Percentiles rank a stretch among this genome's conserved stretches.
Conservation (phyloP, 2,888 invertebrate species). For the Scaptomyza cyrtandrae region DNA sequence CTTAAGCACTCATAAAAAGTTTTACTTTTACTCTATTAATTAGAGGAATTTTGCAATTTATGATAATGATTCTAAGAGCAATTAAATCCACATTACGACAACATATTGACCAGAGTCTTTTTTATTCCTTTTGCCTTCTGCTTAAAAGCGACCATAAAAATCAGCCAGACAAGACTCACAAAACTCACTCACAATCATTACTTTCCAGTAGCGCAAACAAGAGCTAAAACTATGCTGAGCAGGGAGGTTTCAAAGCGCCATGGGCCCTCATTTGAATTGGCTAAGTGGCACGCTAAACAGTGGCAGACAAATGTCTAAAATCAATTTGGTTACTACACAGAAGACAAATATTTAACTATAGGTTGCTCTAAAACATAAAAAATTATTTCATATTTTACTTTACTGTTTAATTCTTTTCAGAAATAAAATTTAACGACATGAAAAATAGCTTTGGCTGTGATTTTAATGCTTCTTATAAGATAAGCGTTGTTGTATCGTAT, state of each 20-base stretch:
- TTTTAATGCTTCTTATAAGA: not conserved
- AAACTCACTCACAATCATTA: conserved; percentile 68
- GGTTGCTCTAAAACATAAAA: not conserved
- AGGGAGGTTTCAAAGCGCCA: conserved; percentile 37
- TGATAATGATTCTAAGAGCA: conserved; percentile 50
- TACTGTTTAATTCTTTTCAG: too few species aligned
- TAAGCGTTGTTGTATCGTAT: not conserved
- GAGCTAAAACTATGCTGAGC: not conserved
- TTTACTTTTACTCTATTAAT: conserved; percentile 68
- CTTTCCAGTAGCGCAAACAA: conserved; percentile 53
- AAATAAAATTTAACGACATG: too few species aligned
- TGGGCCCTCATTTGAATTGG: conserved; percentile 42
- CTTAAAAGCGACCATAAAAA: conserved; percentile 72
- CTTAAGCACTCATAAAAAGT: conserved; percentile 53
- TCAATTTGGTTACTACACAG: too few species aligned
- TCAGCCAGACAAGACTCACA: conserved; percentile 54
- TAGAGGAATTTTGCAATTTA: conserved; percentile 59
- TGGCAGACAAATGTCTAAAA: conserved; percentile 9
- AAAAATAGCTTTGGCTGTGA: not conserved
- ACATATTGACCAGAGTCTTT: conserved; percentile 48
- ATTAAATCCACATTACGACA: conserved; percentile 69
- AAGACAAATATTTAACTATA: too few species aligned
- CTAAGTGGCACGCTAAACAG: conserved; percentile 50
- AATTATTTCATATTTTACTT: not conserved
- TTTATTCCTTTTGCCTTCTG: conserved; percentile 1